phyloP scores from a whole-genome alignment of 35 echinoderm and acorn worm species.

The Lytechinus pictus region DNA sequence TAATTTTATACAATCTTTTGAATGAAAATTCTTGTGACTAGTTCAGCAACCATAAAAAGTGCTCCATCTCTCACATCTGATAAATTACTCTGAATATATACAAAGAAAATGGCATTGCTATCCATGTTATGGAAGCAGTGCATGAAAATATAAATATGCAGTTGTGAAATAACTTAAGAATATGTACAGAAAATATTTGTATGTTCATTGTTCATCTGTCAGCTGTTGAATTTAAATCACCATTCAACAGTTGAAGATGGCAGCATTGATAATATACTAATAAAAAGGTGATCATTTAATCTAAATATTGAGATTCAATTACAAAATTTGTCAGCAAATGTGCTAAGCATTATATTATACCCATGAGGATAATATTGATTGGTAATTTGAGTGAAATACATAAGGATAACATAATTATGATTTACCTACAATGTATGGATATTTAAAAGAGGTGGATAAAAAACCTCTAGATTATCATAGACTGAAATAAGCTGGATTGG shows the following conservation, averaged over 20 bases:
- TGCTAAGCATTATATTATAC: too few relatives aligned
- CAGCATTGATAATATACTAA: background rate
- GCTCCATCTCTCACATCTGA: background rate
- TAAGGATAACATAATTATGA: too few relatives aligned
- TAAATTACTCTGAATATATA: slow-evolving; percentile 6
- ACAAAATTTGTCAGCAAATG: too few relatives aligned
- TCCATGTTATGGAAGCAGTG: background rate
- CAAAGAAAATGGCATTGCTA: background rate
- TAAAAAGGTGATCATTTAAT: background rate
- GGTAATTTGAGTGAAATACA: too few relatives aligned
- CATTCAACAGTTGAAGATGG: background rate
- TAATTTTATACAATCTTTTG: too few relatives aligned
- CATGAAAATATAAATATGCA: background rate
- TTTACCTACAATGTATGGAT: too few relatives aligned
- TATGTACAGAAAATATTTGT: background rate
- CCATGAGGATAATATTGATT: too few relatives aligned
- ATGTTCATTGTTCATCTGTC: background rate
- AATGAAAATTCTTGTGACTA: background rate
- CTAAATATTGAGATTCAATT: too few relatives aligned
- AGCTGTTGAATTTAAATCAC: background rate
- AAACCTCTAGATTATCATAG: too few relatives aligned
- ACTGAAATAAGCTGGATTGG: too few relatives aligned
- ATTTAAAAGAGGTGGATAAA: too few relatives aligned
- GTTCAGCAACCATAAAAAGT: background rate
- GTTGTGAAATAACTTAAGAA: background rate